Percentiles rank a stretch among this genome's conserved stretches.
phyloP scores from a whole-genome alignment of 2,113 vertebrate species.

The Todiramphus chloris region DNA sequence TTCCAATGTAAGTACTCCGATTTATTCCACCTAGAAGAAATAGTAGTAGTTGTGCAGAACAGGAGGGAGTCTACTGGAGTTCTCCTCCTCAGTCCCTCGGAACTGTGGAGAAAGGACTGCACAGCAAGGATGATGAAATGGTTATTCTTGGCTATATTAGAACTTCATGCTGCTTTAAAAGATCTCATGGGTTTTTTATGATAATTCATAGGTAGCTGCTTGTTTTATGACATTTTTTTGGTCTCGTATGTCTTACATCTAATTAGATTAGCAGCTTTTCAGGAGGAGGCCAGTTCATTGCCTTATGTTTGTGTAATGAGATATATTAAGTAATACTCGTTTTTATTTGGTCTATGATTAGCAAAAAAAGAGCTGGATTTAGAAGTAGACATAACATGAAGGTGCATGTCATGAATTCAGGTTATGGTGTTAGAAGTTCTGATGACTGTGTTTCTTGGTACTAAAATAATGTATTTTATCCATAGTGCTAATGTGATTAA shows the following conservation, averaged over 20 bases:
- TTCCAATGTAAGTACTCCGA: constrained; percentile 86
- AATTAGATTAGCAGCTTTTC: neutral
- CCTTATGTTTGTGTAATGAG: neutral
- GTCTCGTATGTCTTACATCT: neutral
- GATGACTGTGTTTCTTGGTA: neutral
- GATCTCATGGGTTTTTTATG: neutral
- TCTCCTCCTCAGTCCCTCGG: neutral
- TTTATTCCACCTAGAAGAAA: neutral
- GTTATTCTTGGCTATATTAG: neutral
- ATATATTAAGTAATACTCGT: neutral
- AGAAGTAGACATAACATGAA: constrained; percentile 29
- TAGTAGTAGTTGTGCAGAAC: neutral
- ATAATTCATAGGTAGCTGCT: neutral
- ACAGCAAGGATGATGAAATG: neutral
- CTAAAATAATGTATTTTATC: neutral
- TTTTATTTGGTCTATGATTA: constrained; percentile 23
- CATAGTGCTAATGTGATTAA: neutral
- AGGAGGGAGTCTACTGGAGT: neutral
- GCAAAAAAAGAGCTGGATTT: neutral
- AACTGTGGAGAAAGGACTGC: neutral
- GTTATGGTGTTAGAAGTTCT: neutral
- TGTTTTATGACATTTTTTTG: neutral
- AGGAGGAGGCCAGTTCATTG: neutral
- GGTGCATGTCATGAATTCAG: neutral
- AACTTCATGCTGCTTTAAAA: neutral